These are phyloP conservation scores for Prunella fulvescens DNA, from an alignment of 2,113 vertebrate species.

Conservation along the genomic window DNA sequence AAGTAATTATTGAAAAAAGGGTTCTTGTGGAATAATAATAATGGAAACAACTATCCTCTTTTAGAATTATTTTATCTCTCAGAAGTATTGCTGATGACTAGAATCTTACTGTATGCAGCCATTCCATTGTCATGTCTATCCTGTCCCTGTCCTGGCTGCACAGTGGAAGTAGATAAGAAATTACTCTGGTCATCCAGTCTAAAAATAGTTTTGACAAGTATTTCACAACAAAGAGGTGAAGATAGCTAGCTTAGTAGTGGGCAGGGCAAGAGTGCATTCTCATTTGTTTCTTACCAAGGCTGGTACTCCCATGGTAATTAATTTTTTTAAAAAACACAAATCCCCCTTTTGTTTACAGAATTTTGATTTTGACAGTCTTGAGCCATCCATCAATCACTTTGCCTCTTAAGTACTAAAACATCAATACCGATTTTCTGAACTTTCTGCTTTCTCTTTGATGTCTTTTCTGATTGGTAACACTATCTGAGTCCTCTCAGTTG, in stretches of 20 bases:
- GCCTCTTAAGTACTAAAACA: neutral
- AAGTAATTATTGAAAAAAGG: neutral
- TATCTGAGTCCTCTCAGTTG: neutral
- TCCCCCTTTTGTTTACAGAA: neutral
- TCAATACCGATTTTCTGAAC: neutral
- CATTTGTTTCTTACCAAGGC: neutral
- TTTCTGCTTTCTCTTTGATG: neutral
- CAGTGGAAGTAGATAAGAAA: neutral
- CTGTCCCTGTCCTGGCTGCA: neutral
- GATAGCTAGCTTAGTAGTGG: neutral
- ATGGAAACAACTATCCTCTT: neutral
- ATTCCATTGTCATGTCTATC: neutral
- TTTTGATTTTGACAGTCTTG: conserved; percentile 7
- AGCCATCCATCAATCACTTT: neutral
- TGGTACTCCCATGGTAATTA: neutral
- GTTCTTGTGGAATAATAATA: neutral
- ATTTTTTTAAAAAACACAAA: neutral
- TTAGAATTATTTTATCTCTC: neutral
- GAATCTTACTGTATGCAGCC: neutral
- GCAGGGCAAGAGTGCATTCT: neutral
- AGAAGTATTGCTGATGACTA: neutral
- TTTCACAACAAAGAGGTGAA: neutral
- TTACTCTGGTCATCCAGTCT: neutral
- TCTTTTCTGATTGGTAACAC: neutral
- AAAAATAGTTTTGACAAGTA: neutral